Conservation (phyloP, 2,113 vertebrate genomes). For the Lophochroa leadbeateri region DNA sequence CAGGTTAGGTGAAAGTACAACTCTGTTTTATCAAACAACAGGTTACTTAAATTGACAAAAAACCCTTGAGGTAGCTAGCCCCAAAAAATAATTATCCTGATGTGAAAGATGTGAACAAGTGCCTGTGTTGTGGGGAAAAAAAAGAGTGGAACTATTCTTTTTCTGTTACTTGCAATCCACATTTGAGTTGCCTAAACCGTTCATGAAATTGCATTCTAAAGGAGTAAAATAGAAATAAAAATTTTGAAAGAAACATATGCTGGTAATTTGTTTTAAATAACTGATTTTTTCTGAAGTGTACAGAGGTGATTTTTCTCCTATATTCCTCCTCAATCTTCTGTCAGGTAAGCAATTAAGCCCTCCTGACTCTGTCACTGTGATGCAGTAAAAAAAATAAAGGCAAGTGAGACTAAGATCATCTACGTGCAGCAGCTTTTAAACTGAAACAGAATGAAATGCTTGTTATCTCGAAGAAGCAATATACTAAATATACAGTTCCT, state of each 20-base stretch:
- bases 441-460: not conserved
- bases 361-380: not conserved
- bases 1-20: not conserved
- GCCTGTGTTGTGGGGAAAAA: fast-evolving
- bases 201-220: not conserved
- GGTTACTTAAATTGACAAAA: not conserved
- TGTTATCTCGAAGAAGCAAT: not conserved
- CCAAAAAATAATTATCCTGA: not conserved
- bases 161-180: not conserved
- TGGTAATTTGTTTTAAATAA: not conserved
- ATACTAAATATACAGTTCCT: not conserved
- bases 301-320: not conserved
- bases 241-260: not conserved
- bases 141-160: not conserved
- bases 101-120: not conserved
- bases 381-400: not conserved
- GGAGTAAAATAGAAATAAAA: not conserved
- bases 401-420: not conserved
- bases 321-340: not conserved
- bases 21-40: not conserved
- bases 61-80: not conserved
- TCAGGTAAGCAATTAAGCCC: not conserved
- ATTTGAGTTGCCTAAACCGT: not conserved
- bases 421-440: not conserved
- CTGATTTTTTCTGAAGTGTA: not conserved